phyloP scores from a whole-genome alignment of 64 coral and sea anemone genomes.

The Pocillopora damicornis region DNA sequence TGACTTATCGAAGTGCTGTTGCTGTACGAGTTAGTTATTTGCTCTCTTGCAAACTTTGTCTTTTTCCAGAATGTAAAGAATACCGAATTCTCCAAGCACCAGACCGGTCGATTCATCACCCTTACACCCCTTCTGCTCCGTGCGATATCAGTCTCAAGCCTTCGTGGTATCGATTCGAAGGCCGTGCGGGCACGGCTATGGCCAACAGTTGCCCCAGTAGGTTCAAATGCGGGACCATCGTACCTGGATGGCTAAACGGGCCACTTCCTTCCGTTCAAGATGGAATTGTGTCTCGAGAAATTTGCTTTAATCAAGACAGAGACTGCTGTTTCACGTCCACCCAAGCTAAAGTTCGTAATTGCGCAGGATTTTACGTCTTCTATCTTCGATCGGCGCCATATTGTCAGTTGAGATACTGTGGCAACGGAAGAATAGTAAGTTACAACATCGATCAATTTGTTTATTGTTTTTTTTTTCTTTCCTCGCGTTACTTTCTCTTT shows the following conservation, averaged over 20 bases:
- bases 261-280: constrained; percentile 29
- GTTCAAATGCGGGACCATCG: constrained; percentile 7
- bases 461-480: too few species aligned
- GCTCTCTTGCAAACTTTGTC: not conserved
- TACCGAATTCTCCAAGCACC: constrained; percentile 30
- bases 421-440: not conserved
- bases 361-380: constrained; percentile 51
- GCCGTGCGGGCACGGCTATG: constrained; percentile 36
- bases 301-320: constrained; percentile 35
- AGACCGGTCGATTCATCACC: constrained; percentile 13
- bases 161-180: constrained; percentile 46
- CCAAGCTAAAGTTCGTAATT: constrained; percentile 42
- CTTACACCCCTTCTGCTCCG: not conserved
- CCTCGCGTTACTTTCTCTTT: too few species aligned
- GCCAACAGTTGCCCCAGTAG: constrained; percentile 6
- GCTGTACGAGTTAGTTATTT: too few species aligned
- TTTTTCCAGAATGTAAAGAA: not conserved
- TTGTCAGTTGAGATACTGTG: constrained; percentile 32
- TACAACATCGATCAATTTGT: not conserved
- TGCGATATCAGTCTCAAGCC: not conserved
- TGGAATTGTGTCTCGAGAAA: constrained; percentile 23
- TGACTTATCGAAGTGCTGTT: too few species aligned
- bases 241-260: constrained; percentile 43
- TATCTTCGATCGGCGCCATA: constrained; percentile 8
- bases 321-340: constrained; percentile 1